Percentiles rank a stretch among this genome's conserved stretches.
Conservation (phyloP, 2,888 invertebrate genomes). For the Xylocampa areola region DNA sequence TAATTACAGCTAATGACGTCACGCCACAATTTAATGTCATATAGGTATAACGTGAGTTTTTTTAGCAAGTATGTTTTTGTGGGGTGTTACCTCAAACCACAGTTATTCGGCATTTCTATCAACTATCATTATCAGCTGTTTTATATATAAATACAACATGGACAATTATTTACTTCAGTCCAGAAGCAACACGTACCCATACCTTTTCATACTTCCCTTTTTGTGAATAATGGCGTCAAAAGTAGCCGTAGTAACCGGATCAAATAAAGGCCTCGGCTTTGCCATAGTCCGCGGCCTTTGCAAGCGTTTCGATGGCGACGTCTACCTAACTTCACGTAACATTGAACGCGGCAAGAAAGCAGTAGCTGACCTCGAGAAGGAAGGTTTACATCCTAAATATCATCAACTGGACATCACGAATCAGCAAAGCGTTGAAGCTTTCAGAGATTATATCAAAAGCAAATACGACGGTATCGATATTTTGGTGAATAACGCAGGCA, state of each 20-base stretch:
- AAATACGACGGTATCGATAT: slow-evolving; percentile 92
- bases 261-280: slow-evolving; percentile 93
- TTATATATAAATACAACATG: too few species aligned
- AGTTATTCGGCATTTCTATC: too few species aligned
- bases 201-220: too few species aligned
- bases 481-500: slow-evolving; percentile 94
- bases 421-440: slow-evolving; percentile 88
- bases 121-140: too few species aligned
- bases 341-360: slow-evolving; percentile 89
- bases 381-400: slow-evolving; percentile 89
- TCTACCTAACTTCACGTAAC: slow-evolving; percentile 93
- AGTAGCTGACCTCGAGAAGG: slow-evolving; percentile 88
- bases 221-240: slow-evolving; percentile 69
- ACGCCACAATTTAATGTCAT: too few species aligned
- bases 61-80: too few species aligned
- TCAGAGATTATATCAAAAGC: slow-evolving; percentile 90
- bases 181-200: too few species aligned
- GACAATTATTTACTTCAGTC: too few species aligned
- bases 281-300: slow-evolving; percentile 92
- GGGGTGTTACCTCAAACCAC: too few species aligned
- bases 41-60: too few species aligned
- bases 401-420: slow-evolving; percentile 93
- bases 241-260: slow-evolving; percentile 91
- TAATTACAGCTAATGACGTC: too few species aligned
- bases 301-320: slow-evolving; percentile 91